phyloP scores from a whole-genome alignment of 2,888 invertebrate genomes.

The Zygaena filipendulae region DNA sequence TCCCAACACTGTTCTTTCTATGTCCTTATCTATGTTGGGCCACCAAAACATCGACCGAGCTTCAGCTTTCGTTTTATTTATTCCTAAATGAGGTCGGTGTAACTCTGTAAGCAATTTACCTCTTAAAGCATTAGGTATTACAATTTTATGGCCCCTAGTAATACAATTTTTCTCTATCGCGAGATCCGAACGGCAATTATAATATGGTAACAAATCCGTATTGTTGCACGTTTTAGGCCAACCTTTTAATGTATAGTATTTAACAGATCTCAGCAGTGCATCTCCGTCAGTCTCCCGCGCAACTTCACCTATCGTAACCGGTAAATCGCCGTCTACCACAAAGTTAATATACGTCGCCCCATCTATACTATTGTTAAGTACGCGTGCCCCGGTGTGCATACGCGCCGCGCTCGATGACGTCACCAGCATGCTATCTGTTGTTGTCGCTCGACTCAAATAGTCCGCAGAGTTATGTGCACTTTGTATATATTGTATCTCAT shows the following conservation, averaged over 20 bases:
- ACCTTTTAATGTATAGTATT: too few species aligned
- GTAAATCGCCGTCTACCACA: too few species aligned
- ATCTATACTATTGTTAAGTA: too few species aligned
- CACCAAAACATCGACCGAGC: conserved; percentile 13
- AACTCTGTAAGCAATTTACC: conserved; percentile 12
- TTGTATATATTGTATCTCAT: conserved; percentile 15
- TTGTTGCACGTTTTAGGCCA: too few species aligned
- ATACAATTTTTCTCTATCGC: conserved; percentile 6
- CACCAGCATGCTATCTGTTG: too few species aligned
- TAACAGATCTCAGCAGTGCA: conserved; percentile 10
- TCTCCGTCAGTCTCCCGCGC: too few species aligned
- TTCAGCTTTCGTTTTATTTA: conserved; percentile 14
- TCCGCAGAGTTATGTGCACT: conserved; percentile 11
- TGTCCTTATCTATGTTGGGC: conserved; percentile 11
- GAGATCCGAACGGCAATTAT: conserved; percentile 8
- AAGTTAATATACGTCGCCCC: too few species aligned
- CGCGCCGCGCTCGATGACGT: too few species aligned
- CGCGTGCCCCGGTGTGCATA: too few species aligned
- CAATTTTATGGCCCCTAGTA: conserved; percentile 11
- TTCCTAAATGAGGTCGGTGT: conserved; percentile 12
- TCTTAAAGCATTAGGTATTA: conserved; percentile 7
- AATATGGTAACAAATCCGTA: conserved; percentile 5
- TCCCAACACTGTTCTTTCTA: conserved; percentile 11
- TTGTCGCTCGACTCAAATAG: conserved; percentile 8
- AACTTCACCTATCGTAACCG: too few species aligned